Conservation (phyloP, 1,140 invertebrate genomes). For the Heliconius congener region DNA sequence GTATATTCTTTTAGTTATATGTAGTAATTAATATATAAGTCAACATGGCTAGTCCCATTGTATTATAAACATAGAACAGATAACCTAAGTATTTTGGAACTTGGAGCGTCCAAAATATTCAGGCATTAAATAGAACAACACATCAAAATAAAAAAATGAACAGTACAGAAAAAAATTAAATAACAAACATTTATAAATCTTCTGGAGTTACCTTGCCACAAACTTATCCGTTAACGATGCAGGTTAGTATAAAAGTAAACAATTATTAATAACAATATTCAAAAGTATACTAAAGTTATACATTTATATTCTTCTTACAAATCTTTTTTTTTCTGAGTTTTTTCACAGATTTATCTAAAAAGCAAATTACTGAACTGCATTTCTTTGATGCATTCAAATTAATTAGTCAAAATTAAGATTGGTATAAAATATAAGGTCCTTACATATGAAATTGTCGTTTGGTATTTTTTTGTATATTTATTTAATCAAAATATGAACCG, state of each 20-base stretch:
- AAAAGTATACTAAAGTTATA: background rate
- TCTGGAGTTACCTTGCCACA: background rate
- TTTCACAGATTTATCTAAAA: background rate
- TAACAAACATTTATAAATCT: background rate
- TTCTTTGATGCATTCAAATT: too few relatives aligned
- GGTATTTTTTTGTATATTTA: too few relatives aligned
- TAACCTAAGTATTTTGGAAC: background rate
- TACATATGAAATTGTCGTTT: too few relatives aligned
- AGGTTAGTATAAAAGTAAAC: constrained; percentile 2
- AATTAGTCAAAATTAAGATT: too few relatives aligned
- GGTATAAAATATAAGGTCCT: too few relatives aligned
- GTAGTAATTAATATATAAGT: background rate
- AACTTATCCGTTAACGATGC: background rate
- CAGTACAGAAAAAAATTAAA: background rate
- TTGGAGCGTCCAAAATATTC: background rate
- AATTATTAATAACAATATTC: background rate
- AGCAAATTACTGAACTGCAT: background rate
- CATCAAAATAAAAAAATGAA: background rate
- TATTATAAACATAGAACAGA: background rate
- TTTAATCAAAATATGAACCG: too few relatives aligned
- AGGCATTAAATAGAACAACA: background rate
- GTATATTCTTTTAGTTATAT: too few relatives aligned
- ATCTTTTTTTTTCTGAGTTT: background rate
- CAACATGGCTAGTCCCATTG: background rate
- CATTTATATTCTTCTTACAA: background rate